Percentiles rank a stretch among this genome's conserved stretches.
Evolutionary conservation across 2,113 vertebrate genomes (phyloP).

Genomic region (Apteryx owenii): DNA sequence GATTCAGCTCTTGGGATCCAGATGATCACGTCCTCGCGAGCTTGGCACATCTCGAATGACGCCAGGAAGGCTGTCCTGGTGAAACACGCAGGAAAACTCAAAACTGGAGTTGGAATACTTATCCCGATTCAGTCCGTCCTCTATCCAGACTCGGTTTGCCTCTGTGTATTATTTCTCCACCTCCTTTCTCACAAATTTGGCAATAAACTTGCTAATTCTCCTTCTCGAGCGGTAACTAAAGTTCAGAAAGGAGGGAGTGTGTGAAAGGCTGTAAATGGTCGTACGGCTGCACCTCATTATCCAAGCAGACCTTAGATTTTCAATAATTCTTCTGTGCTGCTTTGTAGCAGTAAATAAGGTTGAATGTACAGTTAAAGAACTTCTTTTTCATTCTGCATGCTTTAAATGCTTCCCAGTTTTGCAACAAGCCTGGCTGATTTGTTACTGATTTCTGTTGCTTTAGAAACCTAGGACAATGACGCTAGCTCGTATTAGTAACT

Average conservation of each 20-base stretch:
- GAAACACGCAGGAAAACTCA: not conserved
- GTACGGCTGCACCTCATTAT: not conserved
- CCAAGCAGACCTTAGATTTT: not conserved
- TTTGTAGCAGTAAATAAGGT: constrained; percentile 14
- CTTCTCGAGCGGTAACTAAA: not conserved
- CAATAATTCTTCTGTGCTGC: not conserved
- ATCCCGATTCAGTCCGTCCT: not conserved
- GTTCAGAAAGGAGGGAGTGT: not conserved
- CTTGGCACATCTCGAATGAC: not conserved
- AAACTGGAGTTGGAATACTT: not conserved
- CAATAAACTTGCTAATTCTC: not conserved
- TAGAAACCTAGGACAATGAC: not conserved
- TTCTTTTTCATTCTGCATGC: not conserved
- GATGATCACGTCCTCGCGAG: not conserved
- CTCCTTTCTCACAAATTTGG: not conserved
- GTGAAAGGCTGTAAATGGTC: not conserved
- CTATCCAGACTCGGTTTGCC: not conserved
- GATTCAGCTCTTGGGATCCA: constrained; percentile 24
- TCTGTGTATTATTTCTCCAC: not conserved
- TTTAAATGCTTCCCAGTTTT: not conserved
- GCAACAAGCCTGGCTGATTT: not conserved
- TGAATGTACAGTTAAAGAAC: not conserved
- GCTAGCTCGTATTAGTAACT: not conserved
- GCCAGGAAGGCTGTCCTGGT: not conserved
- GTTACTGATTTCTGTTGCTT: not conserved